Evolutionary conservation across 1,140 invertebrate species (phyloP).

Genomic region (Philopotamus ludificatus): DNA sequence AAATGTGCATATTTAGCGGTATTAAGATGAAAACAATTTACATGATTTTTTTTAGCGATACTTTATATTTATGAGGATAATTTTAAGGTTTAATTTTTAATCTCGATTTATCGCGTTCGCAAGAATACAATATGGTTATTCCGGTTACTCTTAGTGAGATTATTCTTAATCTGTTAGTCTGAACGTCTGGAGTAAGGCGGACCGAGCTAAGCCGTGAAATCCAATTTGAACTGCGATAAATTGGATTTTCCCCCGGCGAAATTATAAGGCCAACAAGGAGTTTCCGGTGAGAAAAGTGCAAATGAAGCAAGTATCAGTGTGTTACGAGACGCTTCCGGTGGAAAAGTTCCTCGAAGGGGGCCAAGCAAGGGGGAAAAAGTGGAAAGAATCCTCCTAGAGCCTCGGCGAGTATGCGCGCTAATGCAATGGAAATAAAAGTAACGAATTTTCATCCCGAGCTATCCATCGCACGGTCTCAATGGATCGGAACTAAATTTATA

Average conservation of each 20-base stretch:
- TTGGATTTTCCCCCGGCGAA: conserved; percentile 25
- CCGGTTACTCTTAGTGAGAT: no score
- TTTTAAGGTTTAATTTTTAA: no score
- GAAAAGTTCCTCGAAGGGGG: conserved; percentile 7
- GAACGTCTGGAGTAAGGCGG: conserved; percentile 13
- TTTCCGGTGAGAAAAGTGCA: conserved; percentile 24
- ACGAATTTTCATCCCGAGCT: neutral
- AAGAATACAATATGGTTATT: no score
- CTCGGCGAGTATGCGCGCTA: neutral
- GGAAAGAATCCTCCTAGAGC: neutral
- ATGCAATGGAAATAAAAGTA: neutral
- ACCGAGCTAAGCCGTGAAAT: conserved; percentile 29
- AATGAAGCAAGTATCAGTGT: conserved; percentile 21
- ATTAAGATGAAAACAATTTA: no score
- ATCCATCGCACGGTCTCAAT: neutral
- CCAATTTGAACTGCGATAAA: conserved; percentile 32
- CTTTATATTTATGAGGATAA: no score
- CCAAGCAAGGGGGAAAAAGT: neutral
- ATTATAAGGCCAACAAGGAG: conserved; percentile 18
- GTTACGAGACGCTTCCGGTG: conserved; percentile 2
- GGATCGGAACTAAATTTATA: neutral
- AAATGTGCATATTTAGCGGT: no score
- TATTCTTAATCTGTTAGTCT: conserved; percentile 29
- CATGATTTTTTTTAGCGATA: no score
- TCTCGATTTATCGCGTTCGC: no score